Conservation (phyloP, 2,888 invertebrate species). For the Cyclophora albipunctata region DNA sequence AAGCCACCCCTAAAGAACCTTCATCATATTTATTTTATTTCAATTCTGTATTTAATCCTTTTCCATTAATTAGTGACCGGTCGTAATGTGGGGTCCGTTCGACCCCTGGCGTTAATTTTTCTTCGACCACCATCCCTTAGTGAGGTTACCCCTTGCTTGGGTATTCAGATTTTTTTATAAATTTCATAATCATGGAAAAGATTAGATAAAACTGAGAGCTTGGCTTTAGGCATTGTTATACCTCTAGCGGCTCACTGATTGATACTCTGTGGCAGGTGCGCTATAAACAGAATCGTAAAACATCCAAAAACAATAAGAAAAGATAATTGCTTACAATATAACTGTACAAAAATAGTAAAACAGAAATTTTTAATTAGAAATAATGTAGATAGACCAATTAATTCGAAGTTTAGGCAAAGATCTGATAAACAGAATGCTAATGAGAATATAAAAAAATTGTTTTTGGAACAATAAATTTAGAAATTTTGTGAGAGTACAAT, state of each 20-base stretch:
- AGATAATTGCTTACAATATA: too few relatives aligned
- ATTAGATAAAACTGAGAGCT: too few relatives aligned
- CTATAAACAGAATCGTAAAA: too few relatives aligned
- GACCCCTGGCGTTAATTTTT: conserved; percentile 63
- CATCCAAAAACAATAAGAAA: conserved; percentile 1
- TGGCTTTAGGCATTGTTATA: too few relatives aligned
- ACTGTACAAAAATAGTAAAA: conserved; percentile 22
- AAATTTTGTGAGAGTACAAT: conserved; percentile 18
- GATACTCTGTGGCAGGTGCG: too few relatives aligned
- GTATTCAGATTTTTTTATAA: too few relatives aligned
- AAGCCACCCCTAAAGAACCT: conserved; percentile 47
- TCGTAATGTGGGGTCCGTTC: conserved; percentile 58
- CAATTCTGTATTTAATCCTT: conserved; percentile 75
- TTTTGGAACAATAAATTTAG: conserved; percentile 17
- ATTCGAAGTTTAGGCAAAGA: conserved; percentile 39
- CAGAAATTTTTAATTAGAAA: conserved; percentile 41
- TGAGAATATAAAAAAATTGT: conserved; percentile 24
- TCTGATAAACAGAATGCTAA: conserved; percentile 40
- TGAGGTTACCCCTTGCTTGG: conserved; percentile 30
- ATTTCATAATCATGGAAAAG: too few relatives aligned
- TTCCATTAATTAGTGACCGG: conserved; percentile 75
- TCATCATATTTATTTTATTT: conserved; percentile 76
- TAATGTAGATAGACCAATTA: conserved; percentile 42
- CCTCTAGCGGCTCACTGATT: too few relatives aligned
- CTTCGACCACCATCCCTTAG: conserved; percentile 35